Conservation (phyloP, 2,888 invertebrate genomes). For the Eilema sororculum region DNA sequence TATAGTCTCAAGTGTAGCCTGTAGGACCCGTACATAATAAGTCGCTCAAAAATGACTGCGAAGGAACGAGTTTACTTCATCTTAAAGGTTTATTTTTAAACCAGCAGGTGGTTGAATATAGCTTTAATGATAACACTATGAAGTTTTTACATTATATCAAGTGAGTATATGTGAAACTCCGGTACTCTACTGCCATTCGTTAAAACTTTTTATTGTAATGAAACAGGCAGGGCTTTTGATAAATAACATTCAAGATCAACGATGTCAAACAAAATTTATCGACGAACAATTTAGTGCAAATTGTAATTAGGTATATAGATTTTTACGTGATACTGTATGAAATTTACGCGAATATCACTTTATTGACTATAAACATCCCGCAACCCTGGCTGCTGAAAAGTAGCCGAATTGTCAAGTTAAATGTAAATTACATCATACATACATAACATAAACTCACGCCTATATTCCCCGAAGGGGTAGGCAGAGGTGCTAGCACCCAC, state of each 20-base stretch:
- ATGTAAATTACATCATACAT: too few relatives aligned
- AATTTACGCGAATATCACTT: too few relatives aligned
- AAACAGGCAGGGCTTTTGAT: neutral
- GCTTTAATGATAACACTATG: neutral
- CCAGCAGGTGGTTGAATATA: conserved; percentile 17
- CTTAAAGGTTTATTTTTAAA: conserved; percentile 19
- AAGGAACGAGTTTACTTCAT: conserved; percentile 11
- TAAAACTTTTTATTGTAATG: neutral
- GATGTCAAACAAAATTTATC: neutral
- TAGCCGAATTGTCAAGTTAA: too few relatives aligned
- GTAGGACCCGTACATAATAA: conserved; percentile 12
- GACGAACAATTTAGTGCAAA: neutral
- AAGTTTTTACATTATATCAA: too few relatives aligned
- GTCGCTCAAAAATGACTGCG: neutral
- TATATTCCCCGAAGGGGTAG: too few relatives aligned
- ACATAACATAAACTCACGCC: too few relatives aligned
- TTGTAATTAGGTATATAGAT: too few relatives aligned
- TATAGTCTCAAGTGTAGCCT: conserved; percentile 21
- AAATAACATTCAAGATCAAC: neutral
- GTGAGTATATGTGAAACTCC: neutral
- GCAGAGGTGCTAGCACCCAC: too few relatives aligned
- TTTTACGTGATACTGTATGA: too few relatives aligned
- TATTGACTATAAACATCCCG: too few relatives aligned
- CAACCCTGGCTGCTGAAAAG: too few relatives aligned
- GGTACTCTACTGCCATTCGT: neutral